Base-by-base conservation (phyloP, 1,140 invertebrate species). In the Heliconius himera region DNA sequence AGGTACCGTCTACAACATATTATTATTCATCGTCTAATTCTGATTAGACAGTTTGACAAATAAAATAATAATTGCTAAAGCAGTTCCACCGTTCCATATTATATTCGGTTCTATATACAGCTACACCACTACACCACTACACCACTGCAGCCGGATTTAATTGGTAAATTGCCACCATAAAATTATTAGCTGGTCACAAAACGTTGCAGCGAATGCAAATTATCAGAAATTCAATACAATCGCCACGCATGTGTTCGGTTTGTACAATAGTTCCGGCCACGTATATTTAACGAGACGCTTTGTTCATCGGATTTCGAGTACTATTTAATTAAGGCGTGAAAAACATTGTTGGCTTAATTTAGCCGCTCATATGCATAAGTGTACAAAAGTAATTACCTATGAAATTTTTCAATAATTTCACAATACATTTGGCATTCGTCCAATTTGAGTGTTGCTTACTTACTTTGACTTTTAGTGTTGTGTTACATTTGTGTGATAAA, bases 251-350 rank as follows among this genome's bases (percentile, higher is more conserved):
- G 79, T 81, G 78, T 83, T 75, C 74, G 71, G 76, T 80, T 83
- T 83, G 80, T 86, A 83, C 74, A 87, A 88, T 85, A 85, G 83
- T 87, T 83, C 83, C 66, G 80, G 75, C 81, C 76, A 75, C 80
- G 81, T 82, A 81, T 87, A 83, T 86, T 89, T 87, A 87, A 83
- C 77, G 80, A 51, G 60, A 66, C 84, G 81, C 86, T 87, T 87
- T 86, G 85, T 86, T 84, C 87, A 80, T 78, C 74, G 82, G 76
- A 83, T 85, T 83, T 78, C 82, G 82, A 84, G 82, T 84, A 79
- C 80, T 84, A 87, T 88, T 90, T 90, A 87, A 88, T 89, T 89
- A 87, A 86, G 78, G 84, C 80, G 80, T 70, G 77, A 80, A 83
- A 83, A 86, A 83, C 79, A 84, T 81, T 83, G 75, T 82, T 75